Evolutionary conservation across 1,140 invertebrate species (phyloP).

Genomic region (Sitophilus oryzae): DNA sequence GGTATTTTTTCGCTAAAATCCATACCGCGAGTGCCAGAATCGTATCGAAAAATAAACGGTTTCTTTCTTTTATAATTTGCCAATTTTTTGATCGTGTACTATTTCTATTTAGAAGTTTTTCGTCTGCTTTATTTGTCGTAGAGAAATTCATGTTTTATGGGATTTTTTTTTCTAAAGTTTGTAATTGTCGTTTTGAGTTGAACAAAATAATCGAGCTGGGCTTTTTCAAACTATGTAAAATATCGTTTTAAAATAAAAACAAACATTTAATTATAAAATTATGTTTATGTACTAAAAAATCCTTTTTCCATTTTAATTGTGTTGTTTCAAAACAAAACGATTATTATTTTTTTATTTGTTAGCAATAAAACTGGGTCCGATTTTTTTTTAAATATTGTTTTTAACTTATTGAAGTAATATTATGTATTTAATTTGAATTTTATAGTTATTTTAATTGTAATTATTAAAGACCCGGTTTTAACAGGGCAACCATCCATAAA

Average conservation of each 20-base stretch:
- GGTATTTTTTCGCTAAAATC: constrained; percentile 10
- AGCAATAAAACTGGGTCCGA: neutral
- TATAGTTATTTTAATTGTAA: too few species aligned
- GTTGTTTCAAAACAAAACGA: constrained; percentile 23
- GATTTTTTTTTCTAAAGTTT: constrained; percentile 2
- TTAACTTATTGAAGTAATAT: too few species aligned
- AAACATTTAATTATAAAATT: neutral
- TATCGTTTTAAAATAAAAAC: too few species aligned
- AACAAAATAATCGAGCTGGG: constrained; percentile 22
- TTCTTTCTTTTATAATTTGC: neutral
- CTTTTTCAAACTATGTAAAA: too few species aligned
- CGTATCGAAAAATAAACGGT: constrained; percentile 9
- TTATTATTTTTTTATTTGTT: neutral
- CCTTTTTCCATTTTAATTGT: constrained; percentile 3
- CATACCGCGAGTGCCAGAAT: constrained; percentile 8
- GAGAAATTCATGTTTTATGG: too few species aligned
- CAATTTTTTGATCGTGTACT: neutral
- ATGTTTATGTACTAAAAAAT: neutral
- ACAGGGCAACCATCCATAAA: too few species aligned
- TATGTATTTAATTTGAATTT: too few species aligned
- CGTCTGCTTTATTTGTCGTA: neutral
- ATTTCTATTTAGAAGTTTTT: neutral
- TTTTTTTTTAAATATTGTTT: too few species aligned
- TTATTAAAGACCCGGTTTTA: too few species aligned
- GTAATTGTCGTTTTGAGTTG: constrained; percentile 21